phyloP scores from a whole-genome alignment of 1,140 invertebrate genomes.

The Lasioglossum baleicum region DNA sequence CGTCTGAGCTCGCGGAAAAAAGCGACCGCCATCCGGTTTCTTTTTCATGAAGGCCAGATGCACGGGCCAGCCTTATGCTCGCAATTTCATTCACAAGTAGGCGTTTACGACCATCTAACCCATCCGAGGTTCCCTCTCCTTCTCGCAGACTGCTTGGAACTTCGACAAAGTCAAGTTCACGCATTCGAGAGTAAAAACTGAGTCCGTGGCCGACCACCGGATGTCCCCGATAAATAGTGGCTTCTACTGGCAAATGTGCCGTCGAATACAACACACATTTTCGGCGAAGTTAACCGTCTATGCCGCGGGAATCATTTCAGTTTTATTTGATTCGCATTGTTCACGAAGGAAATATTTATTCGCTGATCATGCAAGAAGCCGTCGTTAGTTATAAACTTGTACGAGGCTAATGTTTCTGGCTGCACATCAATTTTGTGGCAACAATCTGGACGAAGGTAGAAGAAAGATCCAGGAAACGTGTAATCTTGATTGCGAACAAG shows the following conservation, averaged over 20 bases:
- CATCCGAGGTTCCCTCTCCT: not conserved
- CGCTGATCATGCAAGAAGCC: no score
- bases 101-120: slow-evolving; percentile 21
- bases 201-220: slow-evolving; percentile 7
- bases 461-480: not conserved
- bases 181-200: slow-evolving; percentile 24
- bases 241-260: not conserved
- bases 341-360: no score
- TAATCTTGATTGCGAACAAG: not conserved
- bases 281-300: no score
- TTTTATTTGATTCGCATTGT: no score
- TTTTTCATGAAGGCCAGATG: slow-evolving; percentile 42
- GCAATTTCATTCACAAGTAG: slow-evolving; percentile 36
- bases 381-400: no score
- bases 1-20: not conserved
- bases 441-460: not conserved
- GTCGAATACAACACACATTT: not conserved
- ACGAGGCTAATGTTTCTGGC: no score
- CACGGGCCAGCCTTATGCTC: slow-evolving; percentile 8
- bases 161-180: slow-evolving; percentile 48
- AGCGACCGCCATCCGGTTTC: slow-evolving; percentile 28
- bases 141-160: slow-evolving; percentile 7
- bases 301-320: no score
- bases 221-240: slow-evolving; percentile 32
- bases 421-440: no score